These are phyloP conservation scores for Drosophila glabriapex DNA, from an alignment of 2,888 invertebrate species.

Conservation along the genomic window DNA sequence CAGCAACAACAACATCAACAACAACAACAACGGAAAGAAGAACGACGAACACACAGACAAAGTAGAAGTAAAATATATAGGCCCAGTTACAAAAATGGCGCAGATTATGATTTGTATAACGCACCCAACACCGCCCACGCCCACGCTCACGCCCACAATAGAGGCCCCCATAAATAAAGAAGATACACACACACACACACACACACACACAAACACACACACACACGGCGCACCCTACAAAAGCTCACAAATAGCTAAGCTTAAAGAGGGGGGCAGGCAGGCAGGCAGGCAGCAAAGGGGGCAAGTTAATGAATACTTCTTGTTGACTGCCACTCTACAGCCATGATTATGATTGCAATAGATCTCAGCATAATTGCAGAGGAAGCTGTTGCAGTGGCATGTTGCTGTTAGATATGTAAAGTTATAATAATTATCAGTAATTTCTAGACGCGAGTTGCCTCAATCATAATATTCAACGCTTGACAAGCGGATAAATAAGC, in stretches of 20 bases:
- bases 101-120: slow-evolving; percentile 49
- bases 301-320: slow-evolving; percentile 28
- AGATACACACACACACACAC: neutral
- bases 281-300: neutral
- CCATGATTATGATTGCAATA: slow-evolving; percentile 31
- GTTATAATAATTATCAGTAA: slow-evolving; percentile 33
- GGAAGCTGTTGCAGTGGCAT: slow-evolving; percentile 22
- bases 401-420: neutral
- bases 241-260: slow-evolving; percentile 34
- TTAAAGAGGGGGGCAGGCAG: slow-evolving; percentile 1
- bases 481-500: neutral
- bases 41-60: neutral
- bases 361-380: slow-evolving; percentile 30
- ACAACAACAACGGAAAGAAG: slow-evolving; percentile 6
- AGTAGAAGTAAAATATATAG: slow-evolving; percentile 20
- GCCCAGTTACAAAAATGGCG: slow-evolving; percentile 50
- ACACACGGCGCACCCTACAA: slow-evolving; percentile 52
- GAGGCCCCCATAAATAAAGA: slow-evolving; percentile 26
- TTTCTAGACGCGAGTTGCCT: neutral
- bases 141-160: slow-evolving; percentile 24
- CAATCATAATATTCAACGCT: neutral
- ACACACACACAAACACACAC: neutral
- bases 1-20: neutral
- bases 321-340: slow-evolving; percentile 1
- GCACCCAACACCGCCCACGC: slow-evolving; percentile 31